Evolutionary conservation across 1,140 invertebrate genomes (phyloP), one percentile per base, ranked within the genome.

Genomic region (Camponotus vicinus): DNA sequence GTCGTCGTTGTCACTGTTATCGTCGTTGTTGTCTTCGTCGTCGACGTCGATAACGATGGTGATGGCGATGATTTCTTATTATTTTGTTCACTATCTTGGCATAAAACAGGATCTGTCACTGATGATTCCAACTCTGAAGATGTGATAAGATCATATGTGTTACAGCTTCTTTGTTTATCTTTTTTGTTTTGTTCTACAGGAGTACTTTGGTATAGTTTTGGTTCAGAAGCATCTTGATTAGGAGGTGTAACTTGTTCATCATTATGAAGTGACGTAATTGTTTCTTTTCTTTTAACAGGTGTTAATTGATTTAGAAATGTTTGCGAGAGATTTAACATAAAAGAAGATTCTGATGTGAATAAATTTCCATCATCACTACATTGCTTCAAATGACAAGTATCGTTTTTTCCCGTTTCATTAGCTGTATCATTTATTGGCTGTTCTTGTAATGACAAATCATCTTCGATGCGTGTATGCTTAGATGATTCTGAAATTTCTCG

Each of bases 191-290:
- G 55, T 49, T 75, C 2, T 61, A n/a, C 6, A 57, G 34, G 0
- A 49, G 1, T 73, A 88, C 45, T 77, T 75, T 75, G 71, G 73
- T 15, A 52, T 7, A 55, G n/a, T 15, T 59, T 57, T 76, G 61
- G 32, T 88, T 63, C 49, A 5, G 42, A 55, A 40, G 7, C 42
- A 32, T 45, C 34, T 78, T 83, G 32, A 15, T 83, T 32, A 63
- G 45, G 15, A 21, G 18, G 11, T 13, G 1, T 55, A 32, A n/a
- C 32, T 80, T 57, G 45, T 66, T 79, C 69, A 49, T 76, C 9
- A 37, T n/a, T 52, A 11, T 3, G 3, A 73, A 18, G 5, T 21
- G 11, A 70, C 13, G 18, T 27, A 86, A 27, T 70, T 37, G n/a
- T 6, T 83, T 86, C 49, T 70, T 40, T 70, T 71, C 52, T 21